phyloP scores from a whole-genome alignment of 2,888 invertebrate genomes.

The Xestia xanthographa region DNA sequence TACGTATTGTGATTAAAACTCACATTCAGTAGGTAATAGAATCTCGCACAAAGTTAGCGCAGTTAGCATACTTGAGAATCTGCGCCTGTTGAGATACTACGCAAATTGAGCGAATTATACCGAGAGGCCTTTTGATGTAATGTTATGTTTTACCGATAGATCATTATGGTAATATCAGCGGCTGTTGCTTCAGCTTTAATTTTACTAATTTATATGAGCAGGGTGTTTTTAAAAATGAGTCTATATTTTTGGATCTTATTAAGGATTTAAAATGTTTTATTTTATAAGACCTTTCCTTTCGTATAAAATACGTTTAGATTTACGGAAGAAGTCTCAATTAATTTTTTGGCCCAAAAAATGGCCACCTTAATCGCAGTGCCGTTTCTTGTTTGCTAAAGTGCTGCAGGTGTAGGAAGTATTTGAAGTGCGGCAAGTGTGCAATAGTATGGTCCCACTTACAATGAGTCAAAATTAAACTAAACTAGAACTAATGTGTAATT shows the following conservation, averaged over 20 bases:
- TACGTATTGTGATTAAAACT: conserved; percentile 49
- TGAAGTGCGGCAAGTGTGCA: neutral
- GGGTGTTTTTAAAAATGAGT: neutral
- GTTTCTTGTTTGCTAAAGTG: neutral
- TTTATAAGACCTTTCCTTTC: neutral
- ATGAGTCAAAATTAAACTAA: neutral
- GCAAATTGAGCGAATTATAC: conserved; percentile 44
- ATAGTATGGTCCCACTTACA: neutral
- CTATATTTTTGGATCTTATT: neutral
- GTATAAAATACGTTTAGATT: neutral
- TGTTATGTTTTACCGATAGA: conserved; percentile 11
- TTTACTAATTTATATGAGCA: neutral
- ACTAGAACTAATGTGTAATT: neutral
- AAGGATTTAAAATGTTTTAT: neutral
- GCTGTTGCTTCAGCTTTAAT: conserved; percentile 13
- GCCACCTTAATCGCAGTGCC: neutral
- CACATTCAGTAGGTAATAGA: conserved; percentile 54
- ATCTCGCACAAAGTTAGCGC: conserved; percentile 56
- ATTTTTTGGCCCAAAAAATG: neutral
- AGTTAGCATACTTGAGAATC: conserved; percentile 37
- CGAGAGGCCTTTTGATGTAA: conserved; percentile 24
- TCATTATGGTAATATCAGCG: conserved; percentile 9
- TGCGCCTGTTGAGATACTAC: conserved; percentile 39
- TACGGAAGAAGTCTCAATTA: neutral
- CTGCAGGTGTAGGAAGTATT: neutral